These are phyloP conservation scores for Phortica magna DNA, from an alignment of 2,888 invertebrate species.

Conservation along the genomic window DNA sequence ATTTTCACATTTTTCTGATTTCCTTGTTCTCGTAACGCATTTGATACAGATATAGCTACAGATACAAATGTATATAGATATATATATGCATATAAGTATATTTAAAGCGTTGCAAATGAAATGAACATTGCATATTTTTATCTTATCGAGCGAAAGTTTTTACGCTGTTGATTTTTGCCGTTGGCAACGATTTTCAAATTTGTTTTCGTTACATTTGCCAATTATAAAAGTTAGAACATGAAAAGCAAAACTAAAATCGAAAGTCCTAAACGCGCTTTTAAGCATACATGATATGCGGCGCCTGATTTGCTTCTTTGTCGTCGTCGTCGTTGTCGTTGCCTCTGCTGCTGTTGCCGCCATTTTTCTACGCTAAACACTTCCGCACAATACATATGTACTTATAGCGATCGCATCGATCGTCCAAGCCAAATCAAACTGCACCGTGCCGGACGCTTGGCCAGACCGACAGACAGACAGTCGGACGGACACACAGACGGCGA, in stretches of 20 bases:
- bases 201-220: constrained; percentile 22
- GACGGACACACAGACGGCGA: neutral
- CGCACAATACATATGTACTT: constrained; percentile 52
- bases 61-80: constrained; percentile 33
- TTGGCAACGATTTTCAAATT: constrained; percentile 22
- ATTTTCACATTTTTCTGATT: neutral
- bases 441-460: neutral
- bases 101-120: too few relatives aligned
- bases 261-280: constrained; percentile 47
- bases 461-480: neutral
- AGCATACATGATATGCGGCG: constrained; percentile 6
- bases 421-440: too few relatives aligned
- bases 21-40: constrained; percentile 13
- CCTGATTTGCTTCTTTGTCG: constrained; percentile 25
- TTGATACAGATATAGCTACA: constrained; percentile 31
- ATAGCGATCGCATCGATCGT: constrained; percentile 22
- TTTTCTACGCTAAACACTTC: constrained; percentile 61
- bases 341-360: constrained; percentile 35
- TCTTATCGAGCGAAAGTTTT: constrained; percentile 44
- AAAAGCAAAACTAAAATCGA: constrained; percentile 49
- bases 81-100: neutral
- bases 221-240: neutral
- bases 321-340: constrained; percentile 38
- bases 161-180: neutral
- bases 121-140: too few relatives aligned